Percentiles rank a stretch among this genome's conserved stretches.
Conservation (phyloP, 2,888 invertebrate genomes). For the Trachelus stipa region DNA sequence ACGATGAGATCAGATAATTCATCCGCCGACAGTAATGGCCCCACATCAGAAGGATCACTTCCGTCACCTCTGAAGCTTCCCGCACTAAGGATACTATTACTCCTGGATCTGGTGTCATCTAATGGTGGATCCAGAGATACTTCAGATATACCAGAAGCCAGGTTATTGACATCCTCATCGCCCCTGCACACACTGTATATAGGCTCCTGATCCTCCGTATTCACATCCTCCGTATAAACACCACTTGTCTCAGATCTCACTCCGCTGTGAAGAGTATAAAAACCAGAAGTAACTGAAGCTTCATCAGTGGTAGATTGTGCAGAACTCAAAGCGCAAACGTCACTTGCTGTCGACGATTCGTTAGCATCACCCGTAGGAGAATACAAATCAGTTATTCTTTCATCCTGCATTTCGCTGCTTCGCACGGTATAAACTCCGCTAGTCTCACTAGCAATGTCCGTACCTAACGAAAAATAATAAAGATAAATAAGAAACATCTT, state of each 20-base stretch:
- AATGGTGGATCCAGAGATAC: conserved; percentile 15
- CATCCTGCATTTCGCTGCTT: conserved; percentile 64
- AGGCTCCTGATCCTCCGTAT: conserved; percentile 55
- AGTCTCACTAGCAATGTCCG: conserved; percentile 78
- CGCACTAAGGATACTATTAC: conserved; percentile 85
- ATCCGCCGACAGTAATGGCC: conserved; percentile 82
- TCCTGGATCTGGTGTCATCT: conserved; percentile 60
- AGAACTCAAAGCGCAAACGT: conserved; percentile 58
- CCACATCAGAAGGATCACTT: conserved; percentile 87
- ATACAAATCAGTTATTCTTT: conserved; percentile 53
- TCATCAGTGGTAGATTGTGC: conserved; percentile 64
- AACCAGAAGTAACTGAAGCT: conserved; percentile 63
- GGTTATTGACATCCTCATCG: conserved; percentile 45
- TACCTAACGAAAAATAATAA: conserved; percentile 34
- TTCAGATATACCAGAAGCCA: conserved; percentile 23
- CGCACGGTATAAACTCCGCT: conserved; percentile 88
- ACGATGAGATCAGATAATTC: conserved; percentile 87
- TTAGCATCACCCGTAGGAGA: conserved; percentile 54
- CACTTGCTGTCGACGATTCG: conserved; percentile 56
- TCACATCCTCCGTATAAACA: conserved; percentile 57
- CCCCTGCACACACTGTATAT: conserved; percentile 61
- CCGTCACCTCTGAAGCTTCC: conserved; percentile 88
- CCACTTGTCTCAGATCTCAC: conserved; percentile 62
- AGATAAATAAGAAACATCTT: not conserved
- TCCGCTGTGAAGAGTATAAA: conserved; percentile 63